Evolutionary conservation across 2,113 vertebrate genomes (phyloP).

Genomic region (Amia ocellicauda): DNA sequence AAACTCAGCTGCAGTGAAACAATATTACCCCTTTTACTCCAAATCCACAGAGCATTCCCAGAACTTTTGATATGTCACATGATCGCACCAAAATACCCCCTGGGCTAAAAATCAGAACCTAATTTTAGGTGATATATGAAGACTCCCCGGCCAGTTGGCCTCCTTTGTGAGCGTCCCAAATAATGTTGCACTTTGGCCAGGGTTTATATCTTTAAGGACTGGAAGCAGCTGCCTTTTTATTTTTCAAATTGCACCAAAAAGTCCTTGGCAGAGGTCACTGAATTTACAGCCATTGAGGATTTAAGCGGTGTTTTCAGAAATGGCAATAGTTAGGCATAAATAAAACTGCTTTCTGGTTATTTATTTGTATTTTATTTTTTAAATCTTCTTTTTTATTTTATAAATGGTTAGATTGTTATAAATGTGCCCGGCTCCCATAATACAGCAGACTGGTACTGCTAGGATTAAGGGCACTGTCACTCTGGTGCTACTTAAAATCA

Average conservation of each 20-base stretch:
- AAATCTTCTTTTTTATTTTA: too few relatives aligned
- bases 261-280: constrained; percentile 39
- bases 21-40: constrained; percentile 69
- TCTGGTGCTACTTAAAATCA: too few relatives aligned
- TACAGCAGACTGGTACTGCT: too few relatives aligned
- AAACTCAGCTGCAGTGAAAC: constrained; percentile 76
- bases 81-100: constrained; percentile 62
- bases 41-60: constrained; percentile 68
- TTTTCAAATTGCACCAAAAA: constrained; percentile 50
- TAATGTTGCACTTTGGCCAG: constrained; percentile 34
- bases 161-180: constrained; percentile 34
- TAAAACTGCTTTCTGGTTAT: constrained; percentile 4
- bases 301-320: constrained; percentile 26
- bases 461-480: too few relatives aligned
- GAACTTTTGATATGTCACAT: constrained; percentile 66
- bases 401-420: too few relatives aligned
- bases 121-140: constrained; percentile 74
- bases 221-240: constrained; percentile 40
- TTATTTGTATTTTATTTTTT: too few relatives aligned
- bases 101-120: constrained; percentile 63
- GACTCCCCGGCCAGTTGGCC: constrained; percentile 36
- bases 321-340: not conserved
- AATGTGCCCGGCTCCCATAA: too few relatives aligned
- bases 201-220: constrained; percentile 31
- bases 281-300: constrained; percentile 49